Evolutionary conservation across 1,140 invertebrate genomes (phyloP).

Genomic region (Grapholita molesta): DNA sequence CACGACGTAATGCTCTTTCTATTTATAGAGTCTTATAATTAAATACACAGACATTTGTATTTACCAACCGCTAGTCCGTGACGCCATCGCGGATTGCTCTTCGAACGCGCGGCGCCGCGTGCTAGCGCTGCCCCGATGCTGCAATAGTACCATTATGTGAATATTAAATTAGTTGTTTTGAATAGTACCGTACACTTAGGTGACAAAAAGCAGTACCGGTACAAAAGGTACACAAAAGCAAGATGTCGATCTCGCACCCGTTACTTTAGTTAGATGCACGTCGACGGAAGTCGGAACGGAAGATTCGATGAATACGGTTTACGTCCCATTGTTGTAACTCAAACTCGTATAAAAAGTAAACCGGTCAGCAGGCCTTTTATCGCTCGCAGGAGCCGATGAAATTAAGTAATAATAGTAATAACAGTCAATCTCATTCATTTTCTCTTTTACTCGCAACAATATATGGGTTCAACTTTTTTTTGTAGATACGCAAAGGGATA

Average conservation of each 20-base stretch:
- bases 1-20: slow-evolving; percentile 64
- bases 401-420: slow-evolving; percentile 73
- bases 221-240: background rate
- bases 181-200: background rate
- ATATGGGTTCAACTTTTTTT: slow-evolving; percentile 64
- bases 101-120: slow-evolving; percentile 24
- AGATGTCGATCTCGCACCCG: slow-evolving; percentile 8
- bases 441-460: slow-evolving; percentile 68
- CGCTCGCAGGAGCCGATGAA: slow-evolving; percentile 63
- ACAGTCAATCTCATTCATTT: slow-evolving; percentile 73
- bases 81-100: slow-evolving; percentile 22
- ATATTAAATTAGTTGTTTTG: background rate
- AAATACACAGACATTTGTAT: slow-evolving; percentile 63
- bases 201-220: background rate
- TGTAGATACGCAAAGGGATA: slow-evolving; percentile 76
- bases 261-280: slow-evolving; percentile 38
- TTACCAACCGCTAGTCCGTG: slow-evolving; percentile 47
- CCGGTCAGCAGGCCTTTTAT: slow-evolving; percentile 72
- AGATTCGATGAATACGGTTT: slow-evolving; percentile 68
- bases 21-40: slow-evolving; percentile 70
- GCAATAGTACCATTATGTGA: background rate
- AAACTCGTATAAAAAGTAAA: slow-evolving; percentile 69
- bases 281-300: slow-evolving; percentile 47
- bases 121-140: background rate
- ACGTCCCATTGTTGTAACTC: slow-evolving; percentile 71